Conservation (phyloP, 2,797 vertebrate genomes). For the Synanceia verrucosa region DNA sequence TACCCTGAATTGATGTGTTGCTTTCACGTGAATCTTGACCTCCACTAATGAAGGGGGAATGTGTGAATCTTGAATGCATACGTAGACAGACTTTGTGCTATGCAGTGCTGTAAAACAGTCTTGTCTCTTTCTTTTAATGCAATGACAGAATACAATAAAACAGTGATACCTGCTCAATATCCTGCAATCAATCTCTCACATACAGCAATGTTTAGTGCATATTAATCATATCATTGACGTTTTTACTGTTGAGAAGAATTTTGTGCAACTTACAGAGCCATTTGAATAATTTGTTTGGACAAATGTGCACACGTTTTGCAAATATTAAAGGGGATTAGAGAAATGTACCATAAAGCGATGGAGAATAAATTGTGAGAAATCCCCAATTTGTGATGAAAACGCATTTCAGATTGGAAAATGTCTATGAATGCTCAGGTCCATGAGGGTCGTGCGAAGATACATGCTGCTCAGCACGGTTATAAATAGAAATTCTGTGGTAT, state of each 20-base stretch:
- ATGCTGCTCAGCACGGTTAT: conserved; percentile 82
- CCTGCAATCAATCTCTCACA: neutral
- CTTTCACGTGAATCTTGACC: neutral
- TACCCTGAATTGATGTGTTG: neutral
- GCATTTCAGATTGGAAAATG: conserved; percentile 55
- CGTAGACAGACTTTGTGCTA: neutral
- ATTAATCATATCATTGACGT: neutral
- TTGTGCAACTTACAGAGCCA: neutral
- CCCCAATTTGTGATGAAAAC: conserved; percentile 29
- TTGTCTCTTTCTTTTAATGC: neutral
- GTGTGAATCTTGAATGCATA: neutral
- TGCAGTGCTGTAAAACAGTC: neutral
- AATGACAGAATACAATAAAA: neutral
- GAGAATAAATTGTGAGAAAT: conserved; percentile 1
- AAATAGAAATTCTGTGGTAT: conserved; percentile 86
- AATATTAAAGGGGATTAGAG: neutral
- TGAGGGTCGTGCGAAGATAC: conserved; percentile 77
- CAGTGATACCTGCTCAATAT: neutral
- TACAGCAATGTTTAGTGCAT: neutral
- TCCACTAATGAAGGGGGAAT: neutral
- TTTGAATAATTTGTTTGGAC: neutral
- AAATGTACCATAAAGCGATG: neutral
- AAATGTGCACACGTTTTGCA: neutral
- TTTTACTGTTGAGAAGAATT: neutral
- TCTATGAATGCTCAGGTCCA: conserved; percentile 66